Evolutionary conservation across 2,888 invertebrate genomes (phyloP), one percentile per base, ranked within the genome.

Genomic region (Neoscelio sp.): DNA sequence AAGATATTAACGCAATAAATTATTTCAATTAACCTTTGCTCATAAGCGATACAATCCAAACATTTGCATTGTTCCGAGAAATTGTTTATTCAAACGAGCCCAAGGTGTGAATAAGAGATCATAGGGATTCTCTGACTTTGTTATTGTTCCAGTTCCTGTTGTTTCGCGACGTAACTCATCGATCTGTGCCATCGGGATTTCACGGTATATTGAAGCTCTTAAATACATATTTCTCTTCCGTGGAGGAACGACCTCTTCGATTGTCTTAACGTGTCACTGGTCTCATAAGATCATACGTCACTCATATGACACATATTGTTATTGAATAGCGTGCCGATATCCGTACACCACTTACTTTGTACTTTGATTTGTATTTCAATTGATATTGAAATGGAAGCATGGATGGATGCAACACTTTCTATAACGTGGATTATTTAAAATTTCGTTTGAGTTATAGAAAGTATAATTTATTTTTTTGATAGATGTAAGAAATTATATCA

Each of bases 1-100:
- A 60, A 50, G 50, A 35, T 70, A 71, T 71, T 71, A 71, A 40
- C 15, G 52, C 44, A 44, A 62, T 71, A 62, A 71, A 62, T 71
- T 44, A 30, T 52, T 62, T 33, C 17, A n/a, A 20, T 52, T 30
- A 50, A 70, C 15, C 42, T 30, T 28, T 26, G 28, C 17, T 38
- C 20, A 13, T 20, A 20, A 62, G 23, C 15, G 28, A 6, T 4
- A 23, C 18, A 15, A 13, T 35, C 12, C 54, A 23, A 33, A 7
- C 33, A 46, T 48, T 62, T 48, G 35, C 23, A 8, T 23, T 12
- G 12, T 6, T 17, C 26, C n/a, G n/a, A n/a, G 26, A 50, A 10
- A 7, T n/a, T 30, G 50, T 46, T 46, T 23, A 15, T 28, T 50
- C 50, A 10, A 8, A 15, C 17, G 8, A 7, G 8, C 44, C 20